These are phyloP conservation scores for Silurus asotus DNA, from an alignment of 2,113 vertebrate genomes.

Conservation along the genomic window DNA sequence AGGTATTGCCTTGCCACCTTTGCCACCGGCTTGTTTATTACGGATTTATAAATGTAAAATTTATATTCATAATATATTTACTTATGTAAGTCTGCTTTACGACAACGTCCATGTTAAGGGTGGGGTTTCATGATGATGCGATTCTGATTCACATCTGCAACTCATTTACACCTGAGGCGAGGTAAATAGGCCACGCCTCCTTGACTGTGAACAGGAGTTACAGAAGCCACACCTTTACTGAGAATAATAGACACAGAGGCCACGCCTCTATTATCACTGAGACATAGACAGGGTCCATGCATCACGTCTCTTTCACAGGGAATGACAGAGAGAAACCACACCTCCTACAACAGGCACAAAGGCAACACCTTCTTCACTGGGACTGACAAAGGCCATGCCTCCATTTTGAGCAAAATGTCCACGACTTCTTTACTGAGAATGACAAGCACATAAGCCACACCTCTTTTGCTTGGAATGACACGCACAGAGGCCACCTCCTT, in stretches of 20 bases:
- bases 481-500: neutral
- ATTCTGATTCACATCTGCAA: no score
- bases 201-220: neutral
- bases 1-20: no score
- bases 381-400: neutral
- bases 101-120: no score
- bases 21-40: no score
- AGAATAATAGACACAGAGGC: neutral
- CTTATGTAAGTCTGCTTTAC: no score
- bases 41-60: no score
- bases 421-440: neutral
- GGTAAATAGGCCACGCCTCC: neutral
- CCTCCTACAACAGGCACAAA: neutral
- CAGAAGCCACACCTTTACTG: neutral
- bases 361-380: neutral
- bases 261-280: neutral
- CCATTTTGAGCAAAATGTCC: no score
- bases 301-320: neutral
- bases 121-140: no score
- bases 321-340: neutral
- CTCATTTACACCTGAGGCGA: neutral
- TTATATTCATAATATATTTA: no score
- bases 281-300: neutral
- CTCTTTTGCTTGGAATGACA: neutral
- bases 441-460: neutral